Conservation (phyloP, 2,888 invertebrate species). For the Clanis bilineata region DNA sequence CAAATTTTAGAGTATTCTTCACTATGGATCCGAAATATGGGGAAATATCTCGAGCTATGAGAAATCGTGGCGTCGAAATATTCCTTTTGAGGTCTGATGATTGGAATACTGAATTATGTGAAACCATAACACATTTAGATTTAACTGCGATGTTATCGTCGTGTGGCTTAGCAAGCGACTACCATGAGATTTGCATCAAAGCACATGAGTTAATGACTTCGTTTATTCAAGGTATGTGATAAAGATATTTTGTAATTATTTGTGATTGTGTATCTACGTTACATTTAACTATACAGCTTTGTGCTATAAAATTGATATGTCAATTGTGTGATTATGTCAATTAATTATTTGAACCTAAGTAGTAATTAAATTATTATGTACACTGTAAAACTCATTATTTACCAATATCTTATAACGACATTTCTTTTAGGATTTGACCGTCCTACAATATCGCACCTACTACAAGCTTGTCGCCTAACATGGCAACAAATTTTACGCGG, state of each 20-base stretch:
- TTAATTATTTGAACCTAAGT: too few relatives aligned
- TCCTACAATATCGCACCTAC: slow-evolving; percentile 84
- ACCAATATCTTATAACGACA: slow-evolving; percentile 8
- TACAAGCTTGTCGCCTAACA: slow-evolving; percentile 84
- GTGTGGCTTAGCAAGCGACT: slow-evolving; percentile 60
- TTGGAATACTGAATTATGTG: slow-evolving; percentile 50
- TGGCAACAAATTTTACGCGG: slow-evolving; percentile 85
- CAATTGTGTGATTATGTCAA: too few relatives aligned
- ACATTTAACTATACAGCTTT: too few relatives aligned
- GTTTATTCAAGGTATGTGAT: slow-evolving; percentile 67
- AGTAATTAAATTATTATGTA: too few relatives aligned
- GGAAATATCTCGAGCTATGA: slow-evolving; percentile 98
- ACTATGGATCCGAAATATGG: slow-evolving; percentile 97
- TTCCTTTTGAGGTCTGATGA: slow-evolving; percentile 64
- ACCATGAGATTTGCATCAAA: slow-evolving; percentile 58
- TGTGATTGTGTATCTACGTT: not conserved
- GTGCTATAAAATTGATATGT: too few relatives aligned
- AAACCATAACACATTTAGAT: slow-evolving; percentile 67
- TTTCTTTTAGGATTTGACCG: slow-evolving; percentile 79
- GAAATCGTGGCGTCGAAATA: slow-evolving; percentile 98
- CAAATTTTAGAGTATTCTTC: slow-evolving; percentile 95
- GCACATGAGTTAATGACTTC: slow-evolving; percentile 69
- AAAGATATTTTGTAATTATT: not conserved
- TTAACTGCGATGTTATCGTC: slow-evolving; percentile 67
- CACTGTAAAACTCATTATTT: too few relatives aligned